These are phyloP conservation scores for Gari tellinella DNA, from an alignment of 2,888 invertebrate genomes.

Conservation along the genomic window DNA sequence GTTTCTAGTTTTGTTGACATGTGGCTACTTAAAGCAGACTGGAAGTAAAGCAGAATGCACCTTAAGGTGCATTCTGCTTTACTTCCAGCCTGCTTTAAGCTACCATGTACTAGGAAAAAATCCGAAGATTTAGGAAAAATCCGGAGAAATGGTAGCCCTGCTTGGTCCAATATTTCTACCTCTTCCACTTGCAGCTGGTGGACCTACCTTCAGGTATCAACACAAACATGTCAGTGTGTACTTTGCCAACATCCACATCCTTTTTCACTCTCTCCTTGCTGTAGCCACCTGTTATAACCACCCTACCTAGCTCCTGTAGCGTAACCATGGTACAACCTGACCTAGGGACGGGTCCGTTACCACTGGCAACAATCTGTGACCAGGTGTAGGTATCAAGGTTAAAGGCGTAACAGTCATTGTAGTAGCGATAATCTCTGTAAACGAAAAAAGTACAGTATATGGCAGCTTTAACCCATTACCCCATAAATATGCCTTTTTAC, in stretches of 20 bases:
- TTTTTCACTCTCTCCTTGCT: slow-evolving; percentile 90
- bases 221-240: slow-evolving; percentile 89
- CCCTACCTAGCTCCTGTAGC: slow-evolving; percentile 85
- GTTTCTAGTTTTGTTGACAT: no score
- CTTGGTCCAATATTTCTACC: no score
- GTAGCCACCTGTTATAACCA: slow-evolving; percentile 91
- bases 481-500: no score
- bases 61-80: no score
- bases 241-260: slow-evolving; percentile 90
- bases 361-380: slow-evolving; percentile 88
- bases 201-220: slow-evolving; percentile 76
- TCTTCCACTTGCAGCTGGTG: no score
- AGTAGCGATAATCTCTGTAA: slow-evolving; percentile 92
- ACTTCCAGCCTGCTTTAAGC: no score
- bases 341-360: slow-evolving; percentile 89
- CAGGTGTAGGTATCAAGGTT: slow-evolving; percentile 92
- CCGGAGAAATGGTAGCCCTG: no score
- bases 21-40: no score
- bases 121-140: no score
- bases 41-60: no score
- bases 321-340: slow-evolving; percentile 91
- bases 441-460: not conserved
- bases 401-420: slow-evolving; percentile 93
- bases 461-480: no score
- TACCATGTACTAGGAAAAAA: no score